Base-by-base conservation (phyloP, 2,797 vertebrate genomes). In the Neoniphon sammara region DNA sequence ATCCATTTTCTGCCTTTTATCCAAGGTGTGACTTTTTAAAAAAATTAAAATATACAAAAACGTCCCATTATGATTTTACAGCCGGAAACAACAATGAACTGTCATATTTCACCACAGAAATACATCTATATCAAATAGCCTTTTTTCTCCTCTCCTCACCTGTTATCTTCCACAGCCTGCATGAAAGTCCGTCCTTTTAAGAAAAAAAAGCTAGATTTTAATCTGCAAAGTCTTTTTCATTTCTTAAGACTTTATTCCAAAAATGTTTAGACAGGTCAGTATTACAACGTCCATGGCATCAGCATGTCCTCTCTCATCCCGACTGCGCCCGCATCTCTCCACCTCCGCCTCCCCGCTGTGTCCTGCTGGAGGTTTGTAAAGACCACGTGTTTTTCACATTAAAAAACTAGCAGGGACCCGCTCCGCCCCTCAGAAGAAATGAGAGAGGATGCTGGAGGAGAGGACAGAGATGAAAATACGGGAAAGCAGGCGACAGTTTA, bases 311-410 rank as follows among this genome's bases (percentile, higher is more conserved):
- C 77, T 87, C 84, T 86, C 91, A 89, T 87, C 86, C 85, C 80
- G 88, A 91, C 88, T 90, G 89, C 82, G 86, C 80, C 88, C 72
- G 88, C 88, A 80, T 91, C 88, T 88, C 89, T 89, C 91, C 50
- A 49, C 78, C 89, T 70, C 70, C 63, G 62, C 85, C 89, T 91
- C 83, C 89, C 88, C 49, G 78, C 86, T 81, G 84, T 30, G 89
- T 89, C 90, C 88, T 82, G 88, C 81, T 89, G 81, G 84, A 87
- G 90, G 80, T 75, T 89, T 91, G 82, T 89, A 90, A 87, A 85
- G 67, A 92, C 92, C 93, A 94, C 93, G 93, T 94, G 93, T 88
- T 78, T 72, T 70, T 73, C 80, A 78, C 76, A 77, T 82, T 70
- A 82, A 85, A 82, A 59, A 78, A 78, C 77, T 70, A 82, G 55